A percentile compares a stretch with the other conserved stretches of the same genome.
These are phyloP conservation scores for Galeopsomyia nigrocyanea DNA, from an alignment of 2,888 invertebrate genomes.

Conservation along the genomic window DNA sequence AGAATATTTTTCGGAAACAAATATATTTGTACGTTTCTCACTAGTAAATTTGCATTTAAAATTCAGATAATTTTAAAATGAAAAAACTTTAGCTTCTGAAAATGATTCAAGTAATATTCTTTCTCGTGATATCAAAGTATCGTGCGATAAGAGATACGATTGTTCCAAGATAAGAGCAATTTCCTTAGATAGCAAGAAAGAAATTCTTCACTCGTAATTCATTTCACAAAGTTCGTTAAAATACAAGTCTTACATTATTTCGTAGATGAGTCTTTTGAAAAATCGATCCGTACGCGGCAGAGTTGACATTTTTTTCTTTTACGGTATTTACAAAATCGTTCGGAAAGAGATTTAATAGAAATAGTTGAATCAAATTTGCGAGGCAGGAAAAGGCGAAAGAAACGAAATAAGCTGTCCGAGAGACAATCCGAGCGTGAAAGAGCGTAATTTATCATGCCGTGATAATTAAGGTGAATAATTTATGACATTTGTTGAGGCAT, in stretches of 20 bases:
- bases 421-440: not conserved
- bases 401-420: not conserved
- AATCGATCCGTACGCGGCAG: not conserved
- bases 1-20: too few relatives aligned
- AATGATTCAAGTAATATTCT: constrained; percentile 21
- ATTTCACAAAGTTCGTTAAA: constrained; percentile 21
- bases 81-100: not conserved
- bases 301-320: not conserved
- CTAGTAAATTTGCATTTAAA: too few relatives aligned
- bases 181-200: constrained; percentile 19
- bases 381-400: not conserved
- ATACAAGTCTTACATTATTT: not conserved
- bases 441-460: constrained; percentile 32
- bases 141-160: constrained; percentile 31
- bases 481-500: constrained; percentile 25
- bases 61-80: not conserved
- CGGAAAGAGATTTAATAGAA: not conserved
- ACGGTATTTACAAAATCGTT: not conserved
- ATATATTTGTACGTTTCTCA: too few relatives aligned
- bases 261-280: not conserved
- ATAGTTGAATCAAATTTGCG: constrained; percentile 2
- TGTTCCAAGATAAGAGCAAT: constrained; percentile 33
- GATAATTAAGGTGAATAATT: constrained; percentile 45
- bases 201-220: constrained; percentile 35
- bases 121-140: constrained; percentile 35